Evolutionary conservation across 2,888 invertebrate species (phyloP), one percentile per base, ranked within the genome.

Genomic region (Hecatera dysodea): DNA sequence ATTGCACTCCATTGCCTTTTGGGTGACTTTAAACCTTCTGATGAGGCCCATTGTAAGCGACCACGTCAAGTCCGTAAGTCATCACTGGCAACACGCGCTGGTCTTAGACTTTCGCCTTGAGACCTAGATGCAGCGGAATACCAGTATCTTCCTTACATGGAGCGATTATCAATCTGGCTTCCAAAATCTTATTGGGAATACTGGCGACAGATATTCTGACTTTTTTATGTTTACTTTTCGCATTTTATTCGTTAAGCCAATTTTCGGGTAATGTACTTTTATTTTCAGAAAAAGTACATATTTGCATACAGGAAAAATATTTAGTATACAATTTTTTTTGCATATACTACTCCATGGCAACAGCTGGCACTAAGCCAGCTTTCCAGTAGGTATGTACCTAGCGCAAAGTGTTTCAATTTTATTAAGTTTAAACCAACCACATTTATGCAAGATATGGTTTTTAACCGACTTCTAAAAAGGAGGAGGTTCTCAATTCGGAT

Each of bases 361-460:
- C 33, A 19, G 9, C 19, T 78, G 78, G 78, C 76, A 50, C 1
- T 19, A 22, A 60, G 76, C 76, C 76, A 76, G 48, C 17, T 39
- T 22, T 12, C 50, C n/a, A 39, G 33, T 62, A 17, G 7, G 19
- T 62, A 17, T 5, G 19, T 44, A 64, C 33, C 52, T 29, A 65
- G 48, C 48, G 11, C 57, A 62, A 64, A 64, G 52, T 72, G 56
- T 46, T 53, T 59, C 42, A 29, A 62, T 67, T 62, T 66, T 78
- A 67, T 55, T 66, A 53, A 44, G 52, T 76, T 66, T 59, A 62
- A 57, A 50, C 29, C 42, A 0, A 42, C 57, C 48, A 48, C 36
- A 44, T 59, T 57, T 62, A 24, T 29, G 46, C 27, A 33, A 42
- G 42, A 46, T 29, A 33, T 50, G 50, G 46, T n/a, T 56, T 22